These are phyloP conservation scores for Turdus rufiventris DNA, from an alignment of 2,113 vertebrate genomes.

Conservation along the genomic window DNA sequence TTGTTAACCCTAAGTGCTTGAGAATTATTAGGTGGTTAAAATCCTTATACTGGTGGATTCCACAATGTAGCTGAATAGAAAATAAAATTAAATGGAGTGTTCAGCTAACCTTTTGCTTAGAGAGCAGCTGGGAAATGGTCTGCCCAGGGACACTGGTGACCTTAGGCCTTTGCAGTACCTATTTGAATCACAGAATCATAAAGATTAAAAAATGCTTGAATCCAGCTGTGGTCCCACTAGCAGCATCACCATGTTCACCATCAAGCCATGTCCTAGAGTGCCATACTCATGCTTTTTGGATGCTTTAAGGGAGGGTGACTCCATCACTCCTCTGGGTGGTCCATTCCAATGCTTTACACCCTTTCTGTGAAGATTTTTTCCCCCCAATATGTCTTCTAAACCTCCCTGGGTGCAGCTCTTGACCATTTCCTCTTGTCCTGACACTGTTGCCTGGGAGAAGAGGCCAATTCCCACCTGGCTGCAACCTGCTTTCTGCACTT, in stretches of 20 bases:
- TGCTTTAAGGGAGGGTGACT: neutral
- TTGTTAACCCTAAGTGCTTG: neutral
- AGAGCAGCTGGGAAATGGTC: neutral
- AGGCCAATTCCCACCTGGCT: neutral
- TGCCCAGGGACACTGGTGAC: fast-evolving
- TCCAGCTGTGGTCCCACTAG: fast-evolving
- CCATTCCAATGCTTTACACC: fast-evolving
- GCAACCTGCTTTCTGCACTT: neutral
- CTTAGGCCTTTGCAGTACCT: neutral
- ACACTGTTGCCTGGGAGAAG: neutral
- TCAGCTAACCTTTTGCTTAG: neutral
- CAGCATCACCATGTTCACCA: neutral
- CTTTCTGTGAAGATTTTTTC: neutral
- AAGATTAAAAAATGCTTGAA: neutral
- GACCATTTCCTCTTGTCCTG: neutral
- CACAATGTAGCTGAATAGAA: neutral
- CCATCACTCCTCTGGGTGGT: neutral
- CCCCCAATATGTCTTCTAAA: neutral
- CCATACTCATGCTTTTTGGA: neutral
- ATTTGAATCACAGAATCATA: neutral
- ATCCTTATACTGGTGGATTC: neutral
- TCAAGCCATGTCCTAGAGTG: neutral
- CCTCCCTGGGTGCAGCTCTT: neutral
- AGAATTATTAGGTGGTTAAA: neutral
- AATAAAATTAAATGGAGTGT: neutral